Evolutionary conservation across 2,113 vertebrate species (phyloP).

Genomic region (Piaya cayana): DNA sequence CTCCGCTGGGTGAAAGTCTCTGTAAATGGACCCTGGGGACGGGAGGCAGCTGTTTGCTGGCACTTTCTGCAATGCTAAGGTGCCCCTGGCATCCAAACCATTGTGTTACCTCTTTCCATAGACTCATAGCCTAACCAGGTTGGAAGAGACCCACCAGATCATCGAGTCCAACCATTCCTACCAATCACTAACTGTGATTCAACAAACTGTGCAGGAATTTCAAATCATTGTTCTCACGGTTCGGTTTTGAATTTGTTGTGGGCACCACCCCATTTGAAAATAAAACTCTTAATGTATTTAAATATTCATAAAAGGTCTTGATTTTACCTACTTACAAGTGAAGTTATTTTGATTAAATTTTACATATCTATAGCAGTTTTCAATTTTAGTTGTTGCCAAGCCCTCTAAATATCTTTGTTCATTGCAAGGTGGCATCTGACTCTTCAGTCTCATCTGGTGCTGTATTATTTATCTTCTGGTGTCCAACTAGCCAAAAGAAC

Average conservation of each 20-base stretch:
- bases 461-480: neutral
- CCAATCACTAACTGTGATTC: too few relatives aligned
- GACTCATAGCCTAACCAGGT: too few relatives aligned
- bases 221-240: neutral
- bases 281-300: neutral
- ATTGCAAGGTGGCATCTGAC: neutral
- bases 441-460: neutral
- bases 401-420: neutral
- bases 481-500: neutral
- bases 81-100: neutral
- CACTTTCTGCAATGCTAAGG: neutral
- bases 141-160: too few relatives aligned
- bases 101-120: neutral
- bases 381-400: neutral
- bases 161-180: too few relatives aligned
- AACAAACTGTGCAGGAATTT: neutral
- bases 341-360: neutral
- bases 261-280: neutral
- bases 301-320: neutral
- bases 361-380: neutral
- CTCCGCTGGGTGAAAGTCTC: neutral
- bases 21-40: neutral
- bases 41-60: neutral
- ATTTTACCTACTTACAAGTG: neutral
- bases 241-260: neutral